These are phyloP conservation scores for Acrocephalus arundinaceus DNA, from an alignment of 2,113 vertebrate species.

Conservation along the genomic window DNA sequence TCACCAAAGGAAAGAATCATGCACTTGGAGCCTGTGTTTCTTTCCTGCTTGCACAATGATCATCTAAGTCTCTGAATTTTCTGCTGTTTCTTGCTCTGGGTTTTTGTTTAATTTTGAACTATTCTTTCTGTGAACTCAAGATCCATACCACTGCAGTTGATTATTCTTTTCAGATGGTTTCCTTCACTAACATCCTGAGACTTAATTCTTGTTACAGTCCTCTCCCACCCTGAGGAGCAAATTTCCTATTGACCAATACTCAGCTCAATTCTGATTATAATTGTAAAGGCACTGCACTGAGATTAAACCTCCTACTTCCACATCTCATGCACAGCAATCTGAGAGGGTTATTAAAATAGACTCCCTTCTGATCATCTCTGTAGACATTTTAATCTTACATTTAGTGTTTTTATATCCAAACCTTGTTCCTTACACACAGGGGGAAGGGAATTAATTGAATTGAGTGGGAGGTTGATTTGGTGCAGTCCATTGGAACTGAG, in stretches of 20 bases:
- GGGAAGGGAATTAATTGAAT: slow-evolving; percentile 69
- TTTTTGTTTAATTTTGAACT: slow-evolving; percentile 24
- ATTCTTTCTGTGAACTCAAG: neutral
- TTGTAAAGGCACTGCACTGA: slow-evolving; percentile 58
- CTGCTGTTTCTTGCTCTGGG: neutral
- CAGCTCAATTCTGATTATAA: slow-evolving; percentile 70
- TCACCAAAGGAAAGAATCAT: neutral
- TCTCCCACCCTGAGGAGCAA: slow-evolving; percentile 32
- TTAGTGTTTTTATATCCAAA: slow-evolving; percentile 68
- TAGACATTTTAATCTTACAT: slow-evolving; percentile 65
- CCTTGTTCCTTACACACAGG: slow-evolving; percentile 45
- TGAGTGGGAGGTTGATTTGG: slow-evolving; percentile 67
- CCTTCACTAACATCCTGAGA: slow-evolving; percentile 15
- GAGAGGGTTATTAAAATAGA: slow-evolving; percentile 68
- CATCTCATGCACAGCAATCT: slow-evolving; percentile 49
- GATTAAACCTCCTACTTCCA: slow-evolving; percentile 63
- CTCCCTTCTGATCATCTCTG: slow-evolving; percentile 66
- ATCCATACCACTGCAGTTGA: slow-evolving; percentile 28
- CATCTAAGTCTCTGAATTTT: neutral
- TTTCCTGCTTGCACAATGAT: neutral
- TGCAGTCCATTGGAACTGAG: slow-evolving; percentile 40
- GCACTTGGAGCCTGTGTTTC: neutral
- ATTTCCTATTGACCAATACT: slow-evolving; percentile 64
- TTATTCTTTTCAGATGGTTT: slow-evolving; percentile 58
- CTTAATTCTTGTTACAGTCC: slow-evolving; percentile 59